Percentiles rank a stretch among this genome's conserved stretches.
These are phyloP conservation scores for Nesoenas mayeri DNA, from an alignment of 2,113 vertebrate species.

Conservation along the genomic window DNA sequence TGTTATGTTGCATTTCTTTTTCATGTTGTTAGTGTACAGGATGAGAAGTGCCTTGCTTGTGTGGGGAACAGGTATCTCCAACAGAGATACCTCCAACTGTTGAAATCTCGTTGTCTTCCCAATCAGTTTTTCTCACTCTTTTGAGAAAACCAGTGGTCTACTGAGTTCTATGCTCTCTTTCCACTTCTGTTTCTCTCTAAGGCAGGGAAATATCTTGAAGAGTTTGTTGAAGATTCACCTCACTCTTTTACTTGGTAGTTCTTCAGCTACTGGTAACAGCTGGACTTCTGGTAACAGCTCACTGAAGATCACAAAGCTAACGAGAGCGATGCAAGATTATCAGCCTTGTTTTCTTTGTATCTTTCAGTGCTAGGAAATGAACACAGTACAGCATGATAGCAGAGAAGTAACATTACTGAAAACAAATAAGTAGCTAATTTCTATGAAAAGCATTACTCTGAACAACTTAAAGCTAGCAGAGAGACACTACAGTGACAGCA, in stretches of 20 bases:
- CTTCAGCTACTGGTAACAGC: no score
- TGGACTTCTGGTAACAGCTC: not conserved
- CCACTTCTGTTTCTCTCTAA: not conserved
- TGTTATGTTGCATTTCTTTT: not conserved
- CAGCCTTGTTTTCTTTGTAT: not conserved
- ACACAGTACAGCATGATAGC: not conserved
- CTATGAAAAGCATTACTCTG: not conserved
- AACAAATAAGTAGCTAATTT: not conserved
- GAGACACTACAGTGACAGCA: not conserved
- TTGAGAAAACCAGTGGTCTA: not conserved
- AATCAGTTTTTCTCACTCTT: not conserved
- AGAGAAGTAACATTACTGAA: not conserved
- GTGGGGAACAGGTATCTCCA: not conserved
- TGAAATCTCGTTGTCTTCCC: not conserved
- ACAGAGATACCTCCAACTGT: not conserved
- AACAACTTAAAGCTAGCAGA: not conserved
- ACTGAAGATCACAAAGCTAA: not conserved
- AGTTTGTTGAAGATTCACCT: not conserved
- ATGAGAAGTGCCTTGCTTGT: not conserved
- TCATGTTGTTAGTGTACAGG: rapidly evolving
- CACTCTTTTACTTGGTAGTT: not conserved
- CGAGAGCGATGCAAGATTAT: not conserved
- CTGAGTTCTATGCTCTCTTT: not conserved
- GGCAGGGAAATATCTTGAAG: not conserved
- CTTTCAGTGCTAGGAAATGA: not conserved